Evolutionary conservation across 2,113 vertebrate genomes (phyloP), one percentile per base, ranked within the genome.

Genomic region (Pheucticus melanocephalus): DNA sequence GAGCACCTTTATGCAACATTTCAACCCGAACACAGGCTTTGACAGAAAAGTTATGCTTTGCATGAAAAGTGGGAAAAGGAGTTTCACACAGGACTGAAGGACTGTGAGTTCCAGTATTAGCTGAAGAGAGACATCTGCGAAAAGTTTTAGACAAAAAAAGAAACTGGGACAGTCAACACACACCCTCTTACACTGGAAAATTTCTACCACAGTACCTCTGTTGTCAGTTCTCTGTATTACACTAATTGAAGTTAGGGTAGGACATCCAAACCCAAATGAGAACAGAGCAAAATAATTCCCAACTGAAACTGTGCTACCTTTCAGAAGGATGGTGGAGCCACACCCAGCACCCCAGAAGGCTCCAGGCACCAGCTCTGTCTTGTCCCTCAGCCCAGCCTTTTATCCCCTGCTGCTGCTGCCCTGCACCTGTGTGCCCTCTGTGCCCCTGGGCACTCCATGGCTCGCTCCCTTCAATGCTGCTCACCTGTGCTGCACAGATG

Each of bases 341-440:
- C 33, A 23, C 16, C 14, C 14, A 22, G 5, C 9, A 15, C 22
- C 13, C 21, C 5, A 15, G 56, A 23, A 35, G 56, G 56, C 56
- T 35, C 5, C 22, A n/a, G 9, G 19, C 19, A 33, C 12, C n/a
- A 24, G n/a, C n/a, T 21, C 22, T 16, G 23, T 11, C 1, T 2
- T 59, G n/a, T 24, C 10, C 56, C 15, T 1, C 56, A 59, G n/a
- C 9, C 33, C 56, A 16, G 12, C 22, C n/a, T 15, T 11, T 35
- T 10, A 10, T 35, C 4, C 33, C 33, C 56, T n/a, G 21, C 9
- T n/a, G 54, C 9, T 15, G 13, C 13, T 24, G 22, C 56, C 54
- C 54, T 23, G 48, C 48, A 5, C 51, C 53, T 54, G 30, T 20
- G 56, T 24, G 22, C 56, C 33, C 54, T 23, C 19, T 33, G 54